Conservation (phyloP, 1,140 invertebrate genomes). For the Pogonus chalceus region DNA sequence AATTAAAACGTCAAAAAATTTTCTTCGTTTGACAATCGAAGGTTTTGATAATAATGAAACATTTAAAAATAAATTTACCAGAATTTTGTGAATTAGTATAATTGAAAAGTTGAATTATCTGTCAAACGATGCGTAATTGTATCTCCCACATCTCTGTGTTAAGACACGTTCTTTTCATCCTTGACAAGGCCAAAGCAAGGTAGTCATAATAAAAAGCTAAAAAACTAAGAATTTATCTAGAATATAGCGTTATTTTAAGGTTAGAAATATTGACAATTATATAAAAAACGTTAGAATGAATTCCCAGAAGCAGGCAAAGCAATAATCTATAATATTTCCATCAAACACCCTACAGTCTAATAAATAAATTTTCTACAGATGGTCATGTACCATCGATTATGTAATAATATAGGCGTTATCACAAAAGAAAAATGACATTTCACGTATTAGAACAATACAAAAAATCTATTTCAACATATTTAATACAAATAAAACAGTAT, state of each 20-base stretch:
- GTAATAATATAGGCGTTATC: slow-evolving; percentile 11
- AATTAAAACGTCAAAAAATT: too few relatives aligned
- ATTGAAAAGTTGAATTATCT: background rate
- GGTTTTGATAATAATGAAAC: too few relatives aligned
- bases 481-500: slow-evolving; percentile 13
- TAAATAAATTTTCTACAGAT: slow-evolving; percentile 13
- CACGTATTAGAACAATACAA: background rate
- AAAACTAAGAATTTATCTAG: too few relatives aligned
- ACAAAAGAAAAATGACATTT: slow-evolving; percentile 7
- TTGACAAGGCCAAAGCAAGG: slow-evolving; percentile 1
- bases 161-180: background rate
- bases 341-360: background rate
- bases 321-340: background rate
- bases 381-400: slow-evolving; percentile 16
- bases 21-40: too few relatives aligned
- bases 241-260: too few relatives aligned
- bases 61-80: too few relatives aligned
- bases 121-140: background rate
- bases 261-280: too few relatives aligned
- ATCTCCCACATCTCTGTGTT: background rate
- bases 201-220: background rate
- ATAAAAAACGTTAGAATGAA: too few relatives aligned
- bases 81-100: background rate
- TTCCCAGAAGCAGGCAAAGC: background rate
- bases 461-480: background rate